A percentile compares a stretch with the other conserved stretches of the same genome.
These are phyloP conservation scores for Mustela nigripes DNA, from an alignment of 2,113 vertebrate genomes.

Conservation along the genomic window DNA sequence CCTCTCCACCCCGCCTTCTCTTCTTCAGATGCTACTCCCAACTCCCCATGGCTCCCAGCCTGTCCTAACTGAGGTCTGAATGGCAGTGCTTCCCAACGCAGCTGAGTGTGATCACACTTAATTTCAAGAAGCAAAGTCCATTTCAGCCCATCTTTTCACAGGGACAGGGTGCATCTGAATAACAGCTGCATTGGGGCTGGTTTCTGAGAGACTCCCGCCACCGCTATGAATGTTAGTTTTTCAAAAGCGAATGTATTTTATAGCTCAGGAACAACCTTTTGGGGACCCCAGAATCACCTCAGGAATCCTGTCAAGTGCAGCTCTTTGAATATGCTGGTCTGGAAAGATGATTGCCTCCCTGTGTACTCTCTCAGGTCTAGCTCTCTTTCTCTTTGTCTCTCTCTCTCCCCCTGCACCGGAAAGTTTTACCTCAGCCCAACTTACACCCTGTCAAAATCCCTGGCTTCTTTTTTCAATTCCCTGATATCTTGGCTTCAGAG, in stretches of 20 bases:
- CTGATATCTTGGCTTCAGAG: not conserved
- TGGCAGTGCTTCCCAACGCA: constrained; percentile 32
- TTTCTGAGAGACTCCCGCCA: not conserved
- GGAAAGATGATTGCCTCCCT: not conserved
- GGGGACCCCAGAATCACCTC: not conserved
- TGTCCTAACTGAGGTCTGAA: constrained; percentile 49
- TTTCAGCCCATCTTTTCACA: constrained; percentile 71
- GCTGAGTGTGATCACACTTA: constrained; percentile 76
- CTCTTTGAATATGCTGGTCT: not conserved
- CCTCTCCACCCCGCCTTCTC: not conserved
- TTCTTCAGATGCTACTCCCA: not conserved
- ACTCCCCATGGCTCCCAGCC: not conserved
- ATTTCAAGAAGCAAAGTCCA: constrained; percentile 78
- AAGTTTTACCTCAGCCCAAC: not conserved
- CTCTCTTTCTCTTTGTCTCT: not conserved
- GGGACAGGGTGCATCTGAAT: constrained; percentile 58
- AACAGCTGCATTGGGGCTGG: not conserved
- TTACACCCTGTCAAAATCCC: not conserved
- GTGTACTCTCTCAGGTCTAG: not conserved
- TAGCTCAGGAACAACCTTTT: constrained; percentile 47
- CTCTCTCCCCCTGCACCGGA: not conserved
- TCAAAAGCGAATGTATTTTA: constrained; percentile 27
- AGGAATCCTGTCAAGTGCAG: not conserved
- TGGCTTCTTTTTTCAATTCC: not conserved
- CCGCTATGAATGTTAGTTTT: not conserved